phyloP scores from a whole-genome alignment of 2,888 invertebrate genomes.

The Linnaemya tessellans region DNA sequence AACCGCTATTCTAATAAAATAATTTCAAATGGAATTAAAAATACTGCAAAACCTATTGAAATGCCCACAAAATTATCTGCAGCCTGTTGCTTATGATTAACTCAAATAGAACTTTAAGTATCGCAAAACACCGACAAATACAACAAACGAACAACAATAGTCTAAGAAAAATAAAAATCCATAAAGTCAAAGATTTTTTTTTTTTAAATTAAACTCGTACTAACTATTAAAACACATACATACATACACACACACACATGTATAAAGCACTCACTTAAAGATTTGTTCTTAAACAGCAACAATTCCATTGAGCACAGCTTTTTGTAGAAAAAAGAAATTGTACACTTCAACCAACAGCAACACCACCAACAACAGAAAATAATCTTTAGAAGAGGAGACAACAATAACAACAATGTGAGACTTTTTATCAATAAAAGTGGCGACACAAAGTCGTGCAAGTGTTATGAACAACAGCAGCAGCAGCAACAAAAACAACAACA shows the following conservation, averaged over 20 bases:
- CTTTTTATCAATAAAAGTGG: slow-evolving; percentile 67
- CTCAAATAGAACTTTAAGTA: slow-evolving; percentile 3
- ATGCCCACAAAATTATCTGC: not conserved
- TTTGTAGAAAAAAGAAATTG: not conserved
- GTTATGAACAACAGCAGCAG: slow-evolving; percentile 25
- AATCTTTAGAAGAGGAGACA: slow-evolving; percentile 17
- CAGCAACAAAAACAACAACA: not conserved
- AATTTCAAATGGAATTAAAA: not conserved
- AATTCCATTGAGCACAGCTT: slow-evolving; percentile 6
- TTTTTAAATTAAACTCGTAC: not conserved
- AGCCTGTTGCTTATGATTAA: slow-evolving; percentile 15
- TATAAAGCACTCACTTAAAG: not conserved
- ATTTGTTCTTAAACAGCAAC: slow-evolving; percentile 1
- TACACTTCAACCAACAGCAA: slow-evolving; percentile 17
- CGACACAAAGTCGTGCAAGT: slow-evolving; percentile 66
- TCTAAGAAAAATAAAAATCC: not conserved
- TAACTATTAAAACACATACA: not conserved
- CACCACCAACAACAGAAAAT: not conserved
- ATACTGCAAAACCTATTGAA: not conserved
- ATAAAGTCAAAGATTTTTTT: slow-evolving; percentile 2
- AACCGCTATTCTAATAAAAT: slow-evolving; percentile 3
- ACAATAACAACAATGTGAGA: slow-evolving; percentile 38
- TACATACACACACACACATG: not conserved
- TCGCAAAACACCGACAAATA: not conserved
- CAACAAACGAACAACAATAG: not conserved